A percentile compares a stretch with the other conserved stretches of the same genome.
Evolutionary conservation across 1,140 invertebrate genomes (phyloP).

Genomic region (Drosophila sulfurigaster): DNA sequence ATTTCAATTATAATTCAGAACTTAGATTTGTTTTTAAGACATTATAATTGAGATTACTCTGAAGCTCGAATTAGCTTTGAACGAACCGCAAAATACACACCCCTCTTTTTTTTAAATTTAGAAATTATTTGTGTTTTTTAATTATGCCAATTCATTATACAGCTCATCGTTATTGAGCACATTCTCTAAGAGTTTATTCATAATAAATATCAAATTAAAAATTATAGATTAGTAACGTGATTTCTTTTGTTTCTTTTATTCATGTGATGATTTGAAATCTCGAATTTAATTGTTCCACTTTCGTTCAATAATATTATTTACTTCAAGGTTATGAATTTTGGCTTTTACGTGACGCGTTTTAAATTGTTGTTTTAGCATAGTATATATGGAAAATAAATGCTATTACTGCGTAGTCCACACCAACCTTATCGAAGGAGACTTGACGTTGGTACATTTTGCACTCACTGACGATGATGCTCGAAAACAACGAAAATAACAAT

Average conservation of each 20-base stretch:
- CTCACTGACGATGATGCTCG: conserved; percentile 8
- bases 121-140: too few relatives aligned
- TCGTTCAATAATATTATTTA: background rate
- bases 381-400: conserved; percentile 4
- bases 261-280: background rate
- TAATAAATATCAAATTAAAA: too few relatives aligned
- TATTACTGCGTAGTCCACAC: conserved; percentile 41
- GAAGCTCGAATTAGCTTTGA: background rate
- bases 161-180: too few relatives aligned
- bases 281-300: background rate
- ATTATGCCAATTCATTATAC: too few relatives aligned
- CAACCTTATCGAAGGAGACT: conserved; percentile 82
- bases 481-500: conserved; percentile 1
- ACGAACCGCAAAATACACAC: background rate
- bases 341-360: background rate
- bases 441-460: conserved; percentile 77
- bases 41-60: background rate
- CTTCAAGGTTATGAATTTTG: background rate
- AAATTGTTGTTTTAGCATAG: conserved; percentile 1
- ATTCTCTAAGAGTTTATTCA: too few relatives aligned
- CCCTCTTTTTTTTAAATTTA: too few relatives aligned
- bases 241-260: background rate
- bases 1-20: too few relatives aligned
- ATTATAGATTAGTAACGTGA: too few relatives aligned
- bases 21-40: too few relatives aligned